Evolutionary conservation across 2,888 invertebrate species (phyloP).

Genomic region (Scrobipalpa costella): DNA sequence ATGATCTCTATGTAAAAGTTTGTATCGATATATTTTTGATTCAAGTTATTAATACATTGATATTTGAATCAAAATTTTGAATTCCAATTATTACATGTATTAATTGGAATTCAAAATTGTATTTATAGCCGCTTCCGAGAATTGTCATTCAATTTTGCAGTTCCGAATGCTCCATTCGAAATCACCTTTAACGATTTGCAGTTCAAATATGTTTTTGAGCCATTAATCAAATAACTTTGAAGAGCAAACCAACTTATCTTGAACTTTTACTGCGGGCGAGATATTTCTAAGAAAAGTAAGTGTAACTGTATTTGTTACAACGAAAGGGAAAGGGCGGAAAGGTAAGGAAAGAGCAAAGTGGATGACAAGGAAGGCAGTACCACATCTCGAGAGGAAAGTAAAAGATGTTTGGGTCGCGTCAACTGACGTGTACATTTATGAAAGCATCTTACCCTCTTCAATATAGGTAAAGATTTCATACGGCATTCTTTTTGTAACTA

Average conservation of each 20-base stretch:
- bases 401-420: conserved; percentile 68
- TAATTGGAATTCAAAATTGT: not conserved
- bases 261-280: conserved; percentile 37
- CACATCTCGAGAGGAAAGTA: conserved; percentile 64
- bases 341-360: conserved; percentile 59
- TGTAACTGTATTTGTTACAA: conserved; percentile 45
- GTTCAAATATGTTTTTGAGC: conserved; percentile 38
- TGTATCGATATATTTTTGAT: no score
- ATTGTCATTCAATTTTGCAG: not conserved
- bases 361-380: conserved; percentile 60
- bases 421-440: conserved; percentile 68
- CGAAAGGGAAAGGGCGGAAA: conserved; percentile 50
- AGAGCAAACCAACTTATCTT: conserved; percentile 30
- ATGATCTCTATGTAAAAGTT: no score
- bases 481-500: conserved; percentile 50
- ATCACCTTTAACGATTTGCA: conserved; percentile 67
- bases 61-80: no score
- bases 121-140: not conserved
- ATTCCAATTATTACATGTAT: not conserved
- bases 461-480: conserved; percentile 49
- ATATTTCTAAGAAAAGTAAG: conserved; percentile 48
- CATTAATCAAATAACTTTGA: conserved; percentile 38
- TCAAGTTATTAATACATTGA: no score
- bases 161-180: not conserved
- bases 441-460: conserved; percentile 54